Conservation (phyloP, 2,797 vertebrate species). For the Orestias chungarensis region DNA sequence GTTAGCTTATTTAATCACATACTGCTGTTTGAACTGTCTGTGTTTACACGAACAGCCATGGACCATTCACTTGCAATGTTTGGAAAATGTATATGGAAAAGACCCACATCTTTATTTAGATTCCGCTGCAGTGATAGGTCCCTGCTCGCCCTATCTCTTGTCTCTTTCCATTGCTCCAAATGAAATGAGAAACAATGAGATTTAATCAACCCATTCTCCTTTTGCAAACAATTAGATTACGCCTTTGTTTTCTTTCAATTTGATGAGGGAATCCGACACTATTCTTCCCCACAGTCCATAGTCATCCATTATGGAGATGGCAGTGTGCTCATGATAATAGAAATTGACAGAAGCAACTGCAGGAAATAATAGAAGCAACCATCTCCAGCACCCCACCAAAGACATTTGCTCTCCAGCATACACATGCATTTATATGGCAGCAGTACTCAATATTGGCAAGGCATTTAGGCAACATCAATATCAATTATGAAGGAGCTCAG, state of each 20-base stretch:
- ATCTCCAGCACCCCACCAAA: slow-evolving; percentile 51
- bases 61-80: slow-evolving; percentile 32
- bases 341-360: slow-evolving; percentile 67
- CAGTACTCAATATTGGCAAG: slow-evolving; percentile 53
- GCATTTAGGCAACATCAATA: slow-evolving; percentile 70
- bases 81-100: slow-evolving; percentile 17
- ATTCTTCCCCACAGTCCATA: slow-evolving; percentile 42
- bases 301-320: slow-evolving; percentile 69
- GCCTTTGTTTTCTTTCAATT: slow-evolving; percentile 70
- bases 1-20: slow-evolving; percentile 42
- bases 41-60: slow-evolving; percentile 34
- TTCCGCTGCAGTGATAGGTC: slow-evolving; percentile 13
- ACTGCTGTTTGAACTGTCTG: slow-evolving; percentile 34
- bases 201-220: slow-evolving; percentile 65
- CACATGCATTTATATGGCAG: slow-evolving; percentile 11
- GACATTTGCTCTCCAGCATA: slow-evolving; percentile 15
- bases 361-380: slow-evolving; percentile 62
- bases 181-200: slow-evolving; percentile 57
- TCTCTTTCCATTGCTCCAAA: slow-evolving; percentile 26
- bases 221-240: slow-evolving; percentile 73
- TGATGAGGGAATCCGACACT: slow-evolving; percentile 61
- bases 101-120: slow-evolving; percentile 18
- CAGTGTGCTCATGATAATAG: slow-evolving; percentile 61
- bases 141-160: slow-evolving; percentile 16
- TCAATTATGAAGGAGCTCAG: slow-evolving; percentile 79